These are phyloP conservation scores for Halocynthia roretzi DNA, from an alignment of 23 tunicate species.

Conservation along the genomic window DNA sequence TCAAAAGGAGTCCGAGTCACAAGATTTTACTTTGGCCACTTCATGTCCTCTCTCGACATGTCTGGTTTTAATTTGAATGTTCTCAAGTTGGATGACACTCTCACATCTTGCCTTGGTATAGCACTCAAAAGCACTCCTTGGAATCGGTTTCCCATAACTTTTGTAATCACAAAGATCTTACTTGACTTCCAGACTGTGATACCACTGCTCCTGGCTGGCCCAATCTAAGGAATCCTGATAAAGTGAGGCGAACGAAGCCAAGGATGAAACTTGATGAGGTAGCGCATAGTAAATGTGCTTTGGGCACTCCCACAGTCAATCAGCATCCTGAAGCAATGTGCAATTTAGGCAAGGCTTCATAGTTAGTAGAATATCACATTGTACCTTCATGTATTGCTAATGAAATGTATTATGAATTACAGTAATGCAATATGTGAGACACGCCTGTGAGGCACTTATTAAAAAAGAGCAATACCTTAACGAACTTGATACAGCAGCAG, in stretches of 20 bases:
- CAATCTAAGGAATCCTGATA: not conserved
- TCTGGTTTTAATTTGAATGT: slow-evolving; percentile 83
- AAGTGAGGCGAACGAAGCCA: not conserved
- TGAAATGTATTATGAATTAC: not conserved
- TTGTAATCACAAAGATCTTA: not conserved
- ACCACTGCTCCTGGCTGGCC: slow-evolving; percentile 90
- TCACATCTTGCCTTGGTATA: slow-evolving; percentile 4
- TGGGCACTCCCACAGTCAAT: not conserved
- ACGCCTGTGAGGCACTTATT: slow-evolving; percentile 56
- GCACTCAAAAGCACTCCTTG: not conserved
- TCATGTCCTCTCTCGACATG: slow-evolving; percentile 98
- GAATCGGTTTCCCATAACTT: not conserved
- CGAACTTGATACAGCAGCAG: slow-evolving; percentile 70
- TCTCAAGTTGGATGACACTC: slow-evolving; percentile 40
- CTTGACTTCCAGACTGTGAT: slow-evolving; percentile 36
- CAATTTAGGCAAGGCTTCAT: not conserved
- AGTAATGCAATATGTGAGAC: slow-evolving; percentile 18
- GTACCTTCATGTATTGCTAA: not conserved
- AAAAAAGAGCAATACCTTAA: slow-evolving; percentile 52
- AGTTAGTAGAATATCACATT: not conserved
- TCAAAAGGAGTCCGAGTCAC: slow-evolving; percentile 25
- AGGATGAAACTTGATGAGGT: not conserved
- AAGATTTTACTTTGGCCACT: slow-evolving; percentile 69
- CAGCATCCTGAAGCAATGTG: not conserved
- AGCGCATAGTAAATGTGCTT: not conserved